A percentile compares a stretch with the other conserved stretches of the same genome.
Evolutionary conservation across 1,140 invertebrate genomes (phyloP).

Genomic region (Camponotus pennsylvanicus): DNA sequence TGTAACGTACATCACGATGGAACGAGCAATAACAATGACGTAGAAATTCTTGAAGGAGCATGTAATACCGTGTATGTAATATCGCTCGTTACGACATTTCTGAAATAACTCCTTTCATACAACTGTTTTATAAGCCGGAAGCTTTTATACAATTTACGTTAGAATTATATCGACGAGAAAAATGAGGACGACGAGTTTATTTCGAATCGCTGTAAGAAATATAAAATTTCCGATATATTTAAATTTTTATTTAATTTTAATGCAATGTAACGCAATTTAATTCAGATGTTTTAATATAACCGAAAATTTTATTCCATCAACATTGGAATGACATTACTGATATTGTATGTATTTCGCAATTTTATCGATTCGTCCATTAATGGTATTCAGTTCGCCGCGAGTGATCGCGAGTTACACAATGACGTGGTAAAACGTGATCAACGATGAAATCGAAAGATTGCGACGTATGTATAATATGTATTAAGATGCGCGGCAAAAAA

Average conservation of each 20-base stretch:
- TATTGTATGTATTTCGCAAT: background rate
- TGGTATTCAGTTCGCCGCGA: background rate
- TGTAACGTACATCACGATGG: slow-evolving; percentile 36
- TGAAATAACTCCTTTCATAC: background rate
- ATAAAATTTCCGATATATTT: background rate
- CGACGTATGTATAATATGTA: background rate
- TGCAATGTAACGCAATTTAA: background rate
- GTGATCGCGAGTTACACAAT: background rate
- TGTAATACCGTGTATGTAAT: background rate
- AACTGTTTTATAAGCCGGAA: background rate
- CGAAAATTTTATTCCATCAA: background rate
- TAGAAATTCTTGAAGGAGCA: slow-evolving; percentile 13
- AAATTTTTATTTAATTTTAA: background rate
- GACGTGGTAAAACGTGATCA: background rate
- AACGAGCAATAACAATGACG: slow-evolving; percentile 32
- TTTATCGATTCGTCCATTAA: slow-evolving; percentile 12
- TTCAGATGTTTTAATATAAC: background rate
- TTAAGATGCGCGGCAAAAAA: slow-evolving; percentile 3
- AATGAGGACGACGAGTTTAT: background rate
- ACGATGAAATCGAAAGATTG: background rate
- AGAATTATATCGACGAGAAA: background rate
- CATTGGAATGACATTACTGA: background rate
- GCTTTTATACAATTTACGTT: background rate
- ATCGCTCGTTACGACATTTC: background rate
- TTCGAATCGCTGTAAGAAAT: slow-evolving; percentile 4